Evolutionary conservation across 2,888 invertebrate genomes (phyloP).

Genomic region (Drosophila anomelani): DNA sequence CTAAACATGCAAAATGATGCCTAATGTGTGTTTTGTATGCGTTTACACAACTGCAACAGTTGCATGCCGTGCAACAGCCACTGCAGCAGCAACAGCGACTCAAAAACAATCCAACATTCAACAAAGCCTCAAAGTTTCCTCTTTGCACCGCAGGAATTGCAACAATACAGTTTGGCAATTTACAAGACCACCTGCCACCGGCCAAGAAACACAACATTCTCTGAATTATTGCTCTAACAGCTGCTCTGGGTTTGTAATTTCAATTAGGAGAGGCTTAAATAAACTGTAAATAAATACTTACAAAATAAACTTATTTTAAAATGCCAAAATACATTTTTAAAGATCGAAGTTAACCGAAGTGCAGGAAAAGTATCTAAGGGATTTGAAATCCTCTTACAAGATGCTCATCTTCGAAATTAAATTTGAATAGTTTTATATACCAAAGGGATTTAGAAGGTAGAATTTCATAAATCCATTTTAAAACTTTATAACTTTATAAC

Average conservation of each 20-base stretch:
- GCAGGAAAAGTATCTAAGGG: too few relatives aligned
- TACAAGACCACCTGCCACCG: slow-evolving; percentile 28
- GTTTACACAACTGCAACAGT: slow-evolving; percentile 50
- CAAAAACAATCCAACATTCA: slow-evolving; percentile 23
- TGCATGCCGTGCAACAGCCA: slow-evolving; percentile 31
- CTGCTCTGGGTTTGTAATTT: background rate
- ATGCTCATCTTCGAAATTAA: too few relatives aligned
- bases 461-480: background rate
- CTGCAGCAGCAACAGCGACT: background rate
- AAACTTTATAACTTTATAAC: background rate
- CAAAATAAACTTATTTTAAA: too few relatives aligned
- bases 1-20: slow-evolving; percentile 34
- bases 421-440: too few relatives aligned
- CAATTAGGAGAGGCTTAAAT: background rate
- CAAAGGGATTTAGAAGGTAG: too few relatives aligned
- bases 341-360: background rate
- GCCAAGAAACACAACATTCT: slow-evolving; percentile 11
- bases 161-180: slow-evolving; percentile 34
- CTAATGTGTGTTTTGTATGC: slow-evolving; percentile 56
- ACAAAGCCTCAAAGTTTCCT: slow-evolving; percentile 25
- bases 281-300: background rate
- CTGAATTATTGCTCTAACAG: slow-evolving; percentile 11
- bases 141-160: slow-evolving; percentile 18
- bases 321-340: background rate
- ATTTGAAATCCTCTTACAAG: background rate